Conservation (phyloP, 2,888 invertebrate genomes). For the Pinctada fucata region DNA sequence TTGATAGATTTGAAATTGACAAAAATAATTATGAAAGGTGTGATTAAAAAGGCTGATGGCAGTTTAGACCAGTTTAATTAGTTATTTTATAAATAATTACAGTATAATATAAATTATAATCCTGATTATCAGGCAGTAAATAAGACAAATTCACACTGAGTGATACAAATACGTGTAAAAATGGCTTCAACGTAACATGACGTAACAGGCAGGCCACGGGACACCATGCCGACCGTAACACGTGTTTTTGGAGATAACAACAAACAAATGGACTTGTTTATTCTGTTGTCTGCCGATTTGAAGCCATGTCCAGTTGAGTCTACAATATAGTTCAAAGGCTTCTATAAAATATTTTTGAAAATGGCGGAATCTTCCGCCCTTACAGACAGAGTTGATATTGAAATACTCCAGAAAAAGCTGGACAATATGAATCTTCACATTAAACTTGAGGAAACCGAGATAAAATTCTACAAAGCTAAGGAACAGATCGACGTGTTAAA, state of each 20-base stretch:
- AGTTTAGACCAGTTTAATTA: no score
- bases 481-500: slow-evolving; percentile 10
- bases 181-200: not conserved
- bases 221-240: not conserved
- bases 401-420: not conserved
- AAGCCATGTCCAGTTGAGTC: not conserved
- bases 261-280: not conserved
- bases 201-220: not conserved
- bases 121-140: no score
- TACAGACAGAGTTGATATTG: not conserved
- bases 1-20: no score
- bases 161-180: no score
- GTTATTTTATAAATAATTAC: no score
- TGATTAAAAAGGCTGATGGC: no score
- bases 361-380: no score
- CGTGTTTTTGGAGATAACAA: not conserved
- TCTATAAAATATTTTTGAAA: not conserved
- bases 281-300: not conserved
- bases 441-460: slow-evolving; percentile 10
- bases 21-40: no score
- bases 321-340: not conserved
- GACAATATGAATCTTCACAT: not conserved
- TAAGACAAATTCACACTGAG: no score
- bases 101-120: no score
- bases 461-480: slow-evolving; percentile 21